These are phyloP conservation scores for Craniophora ligustri DNA, from an alignment of 2,888 invertebrate genomes.

Conservation along the genomic window DNA sequence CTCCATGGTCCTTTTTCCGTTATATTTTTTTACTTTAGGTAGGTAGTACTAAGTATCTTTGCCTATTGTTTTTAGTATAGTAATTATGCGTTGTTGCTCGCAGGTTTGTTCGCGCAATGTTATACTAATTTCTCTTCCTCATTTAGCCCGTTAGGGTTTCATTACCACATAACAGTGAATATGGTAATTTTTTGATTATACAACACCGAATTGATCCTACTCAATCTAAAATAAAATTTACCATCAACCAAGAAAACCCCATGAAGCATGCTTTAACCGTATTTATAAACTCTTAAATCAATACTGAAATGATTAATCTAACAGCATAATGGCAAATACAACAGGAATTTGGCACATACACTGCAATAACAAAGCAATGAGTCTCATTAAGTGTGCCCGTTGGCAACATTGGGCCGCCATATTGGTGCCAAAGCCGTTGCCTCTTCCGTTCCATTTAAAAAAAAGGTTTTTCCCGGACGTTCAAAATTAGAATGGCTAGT, in stretches of 20 bases:
- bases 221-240: not conserved
- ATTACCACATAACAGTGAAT: too few relatives aligned
- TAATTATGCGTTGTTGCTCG: too few relatives aligned
- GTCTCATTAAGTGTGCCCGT: conserved; percentile 53
- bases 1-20: too few relatives aligned
- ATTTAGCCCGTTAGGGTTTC: too few relatives aligned
- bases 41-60: too few relatives aligned
- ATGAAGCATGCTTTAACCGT: not conserved
- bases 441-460: conserved; percentile 70
- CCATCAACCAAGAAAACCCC: not conserved
- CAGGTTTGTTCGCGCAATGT: too few relatives aligned
- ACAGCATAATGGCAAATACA: conserved; percentile 36
- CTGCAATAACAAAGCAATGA: conserved; percentile 52
- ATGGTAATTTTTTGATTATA: too few relatives aligned
- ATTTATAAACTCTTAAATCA: conserved; percentile 12
- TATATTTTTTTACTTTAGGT: too few relatives aligned
- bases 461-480: conserved; percentile 41
- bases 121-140: too few relatives aligned
- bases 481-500: conserved; percentile 27
- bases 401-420: conserved; percentile 57
- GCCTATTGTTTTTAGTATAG: too few relatives aligned
- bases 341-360: conserved; percentile 56
- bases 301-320: conserved; percentile 28
- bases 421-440: conserved; percentile 63
- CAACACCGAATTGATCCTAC: too few relatives aligned